phyloP scores from a whole-genome alignment of 2,113 vertebrate genomes.

The Leptosomus discolor region DNA sequence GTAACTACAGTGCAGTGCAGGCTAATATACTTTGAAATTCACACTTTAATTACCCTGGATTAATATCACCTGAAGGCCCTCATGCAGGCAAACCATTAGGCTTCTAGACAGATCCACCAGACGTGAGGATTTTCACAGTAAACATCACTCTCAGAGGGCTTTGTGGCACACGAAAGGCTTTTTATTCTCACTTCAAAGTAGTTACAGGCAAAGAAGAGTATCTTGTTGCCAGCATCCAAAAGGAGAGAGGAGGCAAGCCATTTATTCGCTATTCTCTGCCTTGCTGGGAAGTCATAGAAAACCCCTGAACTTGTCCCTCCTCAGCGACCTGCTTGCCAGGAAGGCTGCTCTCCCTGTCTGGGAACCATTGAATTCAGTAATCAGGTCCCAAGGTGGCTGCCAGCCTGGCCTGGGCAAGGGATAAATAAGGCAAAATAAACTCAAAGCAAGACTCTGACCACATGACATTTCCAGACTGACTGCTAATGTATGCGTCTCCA shows the following conservation, averaged over 20 bases:
- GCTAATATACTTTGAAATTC: neutral
- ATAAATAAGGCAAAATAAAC: neutral
- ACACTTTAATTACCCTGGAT: neutral
- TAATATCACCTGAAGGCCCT: neutral
- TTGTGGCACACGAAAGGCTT: neutral
- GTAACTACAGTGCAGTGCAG: neutral
- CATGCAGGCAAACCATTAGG: neutral
- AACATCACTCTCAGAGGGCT: neutral
- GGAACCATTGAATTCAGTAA: neutral
- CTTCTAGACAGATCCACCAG: neutral
- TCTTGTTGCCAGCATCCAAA: neutral
- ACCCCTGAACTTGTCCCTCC: neutral
- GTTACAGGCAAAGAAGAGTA: neutral
- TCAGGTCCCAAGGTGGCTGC: neutral
- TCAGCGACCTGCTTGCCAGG: neutral
- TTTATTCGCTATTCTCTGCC: neutral
- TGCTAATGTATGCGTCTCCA: neutral
- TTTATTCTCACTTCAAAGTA: accelerated
- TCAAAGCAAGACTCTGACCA: neutral
- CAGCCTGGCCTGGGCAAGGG: neutral
- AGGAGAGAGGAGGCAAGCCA: neutral
- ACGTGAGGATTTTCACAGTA: neutral
- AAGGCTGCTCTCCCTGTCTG: neutral
- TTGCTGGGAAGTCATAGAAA: neutral
- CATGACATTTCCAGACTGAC: neutral